Evolutionary conservation across 2,888 invertebrate genomes (phyloP).

Genomic region (Disparrhopalites patrizii): DNA sequence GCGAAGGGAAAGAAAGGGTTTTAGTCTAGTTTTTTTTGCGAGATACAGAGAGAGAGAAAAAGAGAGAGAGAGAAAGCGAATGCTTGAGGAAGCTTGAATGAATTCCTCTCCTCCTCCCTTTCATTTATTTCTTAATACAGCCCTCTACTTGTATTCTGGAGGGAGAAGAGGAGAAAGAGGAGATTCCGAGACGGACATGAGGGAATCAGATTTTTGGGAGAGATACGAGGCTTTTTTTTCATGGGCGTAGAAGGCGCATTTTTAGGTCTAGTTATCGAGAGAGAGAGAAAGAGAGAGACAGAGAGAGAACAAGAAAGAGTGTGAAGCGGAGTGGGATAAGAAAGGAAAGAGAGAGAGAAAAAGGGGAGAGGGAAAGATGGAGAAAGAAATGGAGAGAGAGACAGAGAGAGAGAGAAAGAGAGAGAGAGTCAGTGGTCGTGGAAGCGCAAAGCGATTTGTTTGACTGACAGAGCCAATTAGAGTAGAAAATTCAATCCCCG

Average conservation of each 20-base stretch:
- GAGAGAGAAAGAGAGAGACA: background rate
- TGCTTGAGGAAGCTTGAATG: background rate
- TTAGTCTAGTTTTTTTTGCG: slow-evolving; percentile 22
- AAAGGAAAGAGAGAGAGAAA: background rate
- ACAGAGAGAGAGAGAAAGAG: background rate
- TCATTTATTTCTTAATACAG: background rate
- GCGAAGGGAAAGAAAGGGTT: too few relatives aligned
- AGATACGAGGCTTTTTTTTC: too few relatives aligned
- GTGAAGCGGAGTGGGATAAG: too few relatives aligned
- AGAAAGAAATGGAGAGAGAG: slow-evolving; percentile 1
- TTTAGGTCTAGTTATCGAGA: too few relatives aligned
- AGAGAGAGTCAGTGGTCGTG: slow-evolving; percentile 14
- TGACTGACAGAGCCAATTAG: slow-evolving; percentile 50
- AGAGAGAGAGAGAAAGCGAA: background rate
- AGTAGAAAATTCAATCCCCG: slow-evolving; percentile 50
- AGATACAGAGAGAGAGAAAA: background rate
- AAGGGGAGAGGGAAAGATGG: background rate
- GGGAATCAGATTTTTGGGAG: too few relatives aligned
- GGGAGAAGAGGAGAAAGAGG: too few relatives aligned
- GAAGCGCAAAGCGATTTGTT: slow-evolving; percentile 48
- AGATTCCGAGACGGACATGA: too few relatives aligned
- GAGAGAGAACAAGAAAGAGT: too few relatives aligned
- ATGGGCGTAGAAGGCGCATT: too few relatives aligned
- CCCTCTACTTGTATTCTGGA: background rate
- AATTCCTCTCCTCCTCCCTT: slow-evolving; percentile 1